Evolutionary conservation across 2,888 invertebrate genomes (phyloP).

Genomic region (Nysson spinosus): DNA sequence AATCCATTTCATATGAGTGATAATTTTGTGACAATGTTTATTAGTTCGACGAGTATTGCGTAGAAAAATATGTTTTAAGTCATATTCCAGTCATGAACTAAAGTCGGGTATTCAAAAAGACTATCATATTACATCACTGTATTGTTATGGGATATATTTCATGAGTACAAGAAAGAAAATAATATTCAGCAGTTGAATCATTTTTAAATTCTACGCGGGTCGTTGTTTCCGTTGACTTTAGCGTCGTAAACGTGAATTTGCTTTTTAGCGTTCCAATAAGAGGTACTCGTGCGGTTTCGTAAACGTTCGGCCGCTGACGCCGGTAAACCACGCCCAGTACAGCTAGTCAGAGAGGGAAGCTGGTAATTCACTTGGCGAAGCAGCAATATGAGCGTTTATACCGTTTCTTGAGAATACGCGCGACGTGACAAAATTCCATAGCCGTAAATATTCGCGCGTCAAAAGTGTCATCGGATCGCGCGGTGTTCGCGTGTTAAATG

Average conservation of each 20-base stretch:
- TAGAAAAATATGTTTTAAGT: no score
- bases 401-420: conserved; percentile 64
- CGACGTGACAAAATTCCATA: conserved; percentile 61
- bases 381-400: conserved; percentile 64
- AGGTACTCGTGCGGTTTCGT: conserved; percentile 34
- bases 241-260: conserved; percentile 1
- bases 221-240: neutral
- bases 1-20: no score
- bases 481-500: conserved; percentile 50
- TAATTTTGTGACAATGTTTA: no score
- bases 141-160: no score
- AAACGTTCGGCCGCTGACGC: conserved; percentile 39
- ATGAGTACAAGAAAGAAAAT: no score
- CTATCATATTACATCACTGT: no score
- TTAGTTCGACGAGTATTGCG: no score
- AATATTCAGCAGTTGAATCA: no score
- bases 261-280: conserved; percentile 18
- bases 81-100: no score
- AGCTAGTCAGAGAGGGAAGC: conserved; percentile 61
- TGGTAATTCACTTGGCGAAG: conserved; percentile 64
- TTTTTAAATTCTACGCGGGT: conserved; percentile 27
- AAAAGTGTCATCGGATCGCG: conserved; percentile 59
- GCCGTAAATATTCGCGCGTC: conserved; percentile 55
- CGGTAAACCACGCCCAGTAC: conserved; percentile 64
- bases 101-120: no score